Conservation (phyloP, 2,888 invertebrate genomes). For the Scaptomyza reducta region DNA sequence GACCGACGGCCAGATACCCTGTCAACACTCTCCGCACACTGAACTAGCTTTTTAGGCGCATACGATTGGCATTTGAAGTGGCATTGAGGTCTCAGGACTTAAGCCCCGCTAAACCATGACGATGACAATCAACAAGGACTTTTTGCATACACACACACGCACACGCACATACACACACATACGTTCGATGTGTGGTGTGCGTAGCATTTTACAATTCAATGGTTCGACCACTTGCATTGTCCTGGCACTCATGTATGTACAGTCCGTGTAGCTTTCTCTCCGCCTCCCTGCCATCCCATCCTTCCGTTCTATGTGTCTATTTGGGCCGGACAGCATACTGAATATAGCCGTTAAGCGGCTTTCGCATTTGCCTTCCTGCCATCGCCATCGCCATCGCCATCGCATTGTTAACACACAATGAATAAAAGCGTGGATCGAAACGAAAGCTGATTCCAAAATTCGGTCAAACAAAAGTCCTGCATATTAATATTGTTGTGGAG, state of each 20-base stretch:
- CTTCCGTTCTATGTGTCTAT: background rate
- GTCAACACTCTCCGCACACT: too few species aligned
- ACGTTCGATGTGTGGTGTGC: conserved; percentile 30
- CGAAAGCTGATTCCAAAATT: background rate
- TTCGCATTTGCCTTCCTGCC: conserved; percentile 59
- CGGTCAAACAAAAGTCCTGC: background rate
- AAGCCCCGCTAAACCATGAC: conserved; percentile 38
- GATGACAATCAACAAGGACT: background rate
- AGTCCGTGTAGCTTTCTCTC: conserved; percentile 39
- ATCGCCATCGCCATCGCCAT: conserved; percentile 17
- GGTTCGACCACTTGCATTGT: conserved; percentile 66
- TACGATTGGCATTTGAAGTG: too few species aligned
- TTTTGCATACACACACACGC: conserved; percentile 29
- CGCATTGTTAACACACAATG: conserved; percentile 26
- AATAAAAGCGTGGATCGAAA: conserved; percentile 7
- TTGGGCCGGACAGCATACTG: conserved; percentile 41
- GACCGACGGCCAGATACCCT: too few species aligned
- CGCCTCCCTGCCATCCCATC: background rate
- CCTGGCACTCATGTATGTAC: conserved; percentile 43
- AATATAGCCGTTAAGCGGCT: conserved; percentile 64
- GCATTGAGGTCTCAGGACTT: background rate
- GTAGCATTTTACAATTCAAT: conserved; percentile 74
- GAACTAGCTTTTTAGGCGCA: too few species aligned
- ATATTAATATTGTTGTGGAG: background rate
- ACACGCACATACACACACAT: background rate